Evolutionary conservation across 2,888 invertebrate species (phyloP), one percentile per base, ranked within the genome.

Genomic region (Sycophila texana): DNA sequence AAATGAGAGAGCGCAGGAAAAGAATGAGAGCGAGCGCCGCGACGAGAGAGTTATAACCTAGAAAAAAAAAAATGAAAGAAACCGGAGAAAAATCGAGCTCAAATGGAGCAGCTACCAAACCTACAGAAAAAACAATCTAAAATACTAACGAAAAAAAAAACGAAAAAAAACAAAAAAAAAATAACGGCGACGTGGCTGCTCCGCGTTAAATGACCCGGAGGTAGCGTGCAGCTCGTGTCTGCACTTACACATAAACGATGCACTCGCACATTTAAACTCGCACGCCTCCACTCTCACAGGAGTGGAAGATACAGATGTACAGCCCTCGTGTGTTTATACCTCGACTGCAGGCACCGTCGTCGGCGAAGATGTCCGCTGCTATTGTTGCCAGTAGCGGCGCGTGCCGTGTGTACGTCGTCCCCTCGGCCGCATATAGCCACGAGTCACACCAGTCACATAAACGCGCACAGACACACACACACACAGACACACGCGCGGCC

Each of bases 11-110:
- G 22, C 7, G 47, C 18, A 58, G 20, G 57, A 57, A n/a, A 0
- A 22, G 20, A 55, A 55, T 39, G 51, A 26, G 39, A 74, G 65
- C 39, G 20, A 49, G 30, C n/a, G 49, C 39, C 58, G 18, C 13
- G 16, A 12, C 7, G 61, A 55, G 63, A 53, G 53, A 70, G 61
- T 71, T 77, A 77, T 77, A 77, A 77, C 77, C 77, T 72, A 77
- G 49, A 77, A 77, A 77, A 72, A 71, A 18, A n/a, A 13, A 30
- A 12, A 72, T 39, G 7, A 10, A 39, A 39, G 39, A 39, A 39
- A 39, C 39, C 39, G 39, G 10, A 39, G 10, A 39, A 39, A 39
- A 39, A 39, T 10, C 7, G 4, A n/a, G 13, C 18, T 3, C 16
- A 73, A 55, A 22, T n/a, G 72, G 55, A 57, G 66, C 66, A 72